These are phyloP conservation scores for Uria lomvia DNA, from an alignment of 2,113 vertebrate genomes.

Conservation along the genomic window DNA sequence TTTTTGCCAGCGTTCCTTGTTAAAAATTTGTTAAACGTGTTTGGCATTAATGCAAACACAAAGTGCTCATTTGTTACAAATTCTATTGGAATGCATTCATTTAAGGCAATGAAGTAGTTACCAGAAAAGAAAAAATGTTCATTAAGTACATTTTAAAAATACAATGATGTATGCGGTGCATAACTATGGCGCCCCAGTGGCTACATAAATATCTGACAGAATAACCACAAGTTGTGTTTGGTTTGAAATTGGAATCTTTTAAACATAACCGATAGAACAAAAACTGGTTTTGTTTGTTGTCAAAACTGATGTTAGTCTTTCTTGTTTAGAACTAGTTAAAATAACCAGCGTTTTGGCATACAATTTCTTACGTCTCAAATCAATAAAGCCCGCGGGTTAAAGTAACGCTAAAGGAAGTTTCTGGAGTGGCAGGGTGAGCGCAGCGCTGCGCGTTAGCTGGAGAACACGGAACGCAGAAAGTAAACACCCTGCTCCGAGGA, in stretches of 20 bases:
- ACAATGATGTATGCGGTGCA: conserved; percentile 90
- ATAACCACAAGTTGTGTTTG: conserved; percentile 89
- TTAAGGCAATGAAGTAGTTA: conserved; percentile 84
- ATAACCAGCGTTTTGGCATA: conserved; percentile 47
- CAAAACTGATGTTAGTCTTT: conserved; percentile 74
- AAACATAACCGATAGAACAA: conserved; percentile 78
- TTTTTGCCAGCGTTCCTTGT: conserved; percentile 82
- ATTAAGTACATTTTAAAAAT: conserved; percentile 85
- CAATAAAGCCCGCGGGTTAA: conserved; percentile 33
- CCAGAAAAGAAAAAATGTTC: conserved; percentile 85
- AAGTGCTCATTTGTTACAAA: conserved; percentile 92
- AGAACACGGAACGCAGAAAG: conserved; percentile 28
- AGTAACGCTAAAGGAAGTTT: conserved; percentile 37
- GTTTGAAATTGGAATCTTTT: conserved; percentile 86
- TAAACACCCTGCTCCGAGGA: background rate
- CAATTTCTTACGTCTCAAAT: conserved; percentile 54
- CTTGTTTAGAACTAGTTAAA: conserved; percentile 70
- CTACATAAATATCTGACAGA: conserved; percentile 88
- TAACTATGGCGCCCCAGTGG: conserved; percentile 84
- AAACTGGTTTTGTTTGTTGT: conserved; percentile 83
- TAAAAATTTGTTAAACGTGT: conserved; percentile 91
- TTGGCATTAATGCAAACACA: conserved; percentile 92
- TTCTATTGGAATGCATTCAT: conserved; percentile 88
- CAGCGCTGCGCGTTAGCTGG: conserved; percentile 19
- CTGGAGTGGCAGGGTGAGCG: background rate